Conservation (phyloP, 2,888 invertebrate species). For the Orthosia cruda region DNA sequence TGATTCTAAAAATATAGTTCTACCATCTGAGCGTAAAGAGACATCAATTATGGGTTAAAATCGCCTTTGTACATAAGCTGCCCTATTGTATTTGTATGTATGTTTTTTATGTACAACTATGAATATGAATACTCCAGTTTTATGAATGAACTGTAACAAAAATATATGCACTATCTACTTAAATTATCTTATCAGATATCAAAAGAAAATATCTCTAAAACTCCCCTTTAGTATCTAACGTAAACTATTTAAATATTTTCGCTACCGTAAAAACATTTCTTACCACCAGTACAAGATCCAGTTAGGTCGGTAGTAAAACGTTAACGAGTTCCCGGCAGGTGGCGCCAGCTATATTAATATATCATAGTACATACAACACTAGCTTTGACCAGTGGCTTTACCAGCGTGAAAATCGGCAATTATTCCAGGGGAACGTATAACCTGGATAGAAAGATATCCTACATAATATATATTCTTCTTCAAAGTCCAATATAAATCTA, state of each 20-base stretch:
- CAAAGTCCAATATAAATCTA: too few relatives aligned
- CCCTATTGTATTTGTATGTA: too few relatives aligned
- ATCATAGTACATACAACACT: conserved; percentile 50
- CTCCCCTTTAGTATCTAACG: background rate
- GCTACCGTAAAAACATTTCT: conserved; percentile 31
- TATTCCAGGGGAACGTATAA: background rate
- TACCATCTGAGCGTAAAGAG: too few relatives aligned
- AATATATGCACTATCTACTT: too few relatives aligned
- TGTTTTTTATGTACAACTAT: too few relatives aligned
- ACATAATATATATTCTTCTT: too few relatives aligned
- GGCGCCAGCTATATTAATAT: conserved; percentile 71
- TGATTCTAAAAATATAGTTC: too few relatives aligned
- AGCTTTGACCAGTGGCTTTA: background rate
- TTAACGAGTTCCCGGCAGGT: conserved; percentile 79
- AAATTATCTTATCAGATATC: too few relatives aligned
- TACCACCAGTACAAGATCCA: conserved; percentile 64
- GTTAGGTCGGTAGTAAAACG: conserved; percentile 73
- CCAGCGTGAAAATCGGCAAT: background rate
- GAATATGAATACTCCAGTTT: too few relatives aligned
- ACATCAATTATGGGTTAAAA: too few relatives aligned
- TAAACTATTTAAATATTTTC: background rate
- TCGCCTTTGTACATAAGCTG: too few relatives aligned
- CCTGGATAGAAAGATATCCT: background rate
- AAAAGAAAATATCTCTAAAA: background rate
- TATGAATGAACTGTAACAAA: too few relatives aligned